Conservation (phyloP, 1,140 invertebrate genomes). For the Batillaria attramentaria region DNA sequence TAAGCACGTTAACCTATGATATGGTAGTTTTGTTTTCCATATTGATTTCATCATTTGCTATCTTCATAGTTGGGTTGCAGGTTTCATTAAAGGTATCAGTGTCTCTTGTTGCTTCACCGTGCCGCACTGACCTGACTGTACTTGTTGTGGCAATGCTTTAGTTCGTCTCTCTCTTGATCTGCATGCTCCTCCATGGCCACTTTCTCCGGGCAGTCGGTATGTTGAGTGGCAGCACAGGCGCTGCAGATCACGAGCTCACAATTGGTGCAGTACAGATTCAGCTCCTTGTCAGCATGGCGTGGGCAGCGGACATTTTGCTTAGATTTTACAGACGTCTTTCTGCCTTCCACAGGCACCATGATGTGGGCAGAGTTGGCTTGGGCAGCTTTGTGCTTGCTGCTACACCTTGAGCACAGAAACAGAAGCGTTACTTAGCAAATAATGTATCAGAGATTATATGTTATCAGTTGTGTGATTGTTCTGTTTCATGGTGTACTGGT, state of each 20-base stretch:
- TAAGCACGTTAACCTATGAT: too few species aligned
- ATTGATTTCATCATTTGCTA: too few species aligned
- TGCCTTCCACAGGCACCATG: background rate
- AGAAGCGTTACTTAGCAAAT: too few species aligned
- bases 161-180: slow-evolving; percentile 1
- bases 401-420: slow-evolving; percentile 7
- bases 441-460: too few species aligned
- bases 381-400: slow-evolving; percentile 1
- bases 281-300: background rate
- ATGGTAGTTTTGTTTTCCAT: too few species aligned
- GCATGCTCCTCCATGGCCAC: background rate
- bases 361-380: background rate
- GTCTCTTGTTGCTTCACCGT: too few species aligned
- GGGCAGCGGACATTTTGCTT: background rate
- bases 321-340: background rate
- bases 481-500: too few species aligned
- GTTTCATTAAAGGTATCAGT: too few species aligned
- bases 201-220: background rate
- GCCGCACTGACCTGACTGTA: slow-evolving; percentile 5
- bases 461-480: too few species aligned
- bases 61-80: too few species aligned
- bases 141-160: background rate
- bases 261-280: slow-evolving; percentile 23
- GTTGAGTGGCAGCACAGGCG: background rate
- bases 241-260: slow-evolving; percentile 19